Percentiles rank a stretch among this genome's conserved stretches.
Evolutionary conservation across 2,888 invertebrate species (phyloP).

Genomic region (Arrhopalites spinosus): DNA sequence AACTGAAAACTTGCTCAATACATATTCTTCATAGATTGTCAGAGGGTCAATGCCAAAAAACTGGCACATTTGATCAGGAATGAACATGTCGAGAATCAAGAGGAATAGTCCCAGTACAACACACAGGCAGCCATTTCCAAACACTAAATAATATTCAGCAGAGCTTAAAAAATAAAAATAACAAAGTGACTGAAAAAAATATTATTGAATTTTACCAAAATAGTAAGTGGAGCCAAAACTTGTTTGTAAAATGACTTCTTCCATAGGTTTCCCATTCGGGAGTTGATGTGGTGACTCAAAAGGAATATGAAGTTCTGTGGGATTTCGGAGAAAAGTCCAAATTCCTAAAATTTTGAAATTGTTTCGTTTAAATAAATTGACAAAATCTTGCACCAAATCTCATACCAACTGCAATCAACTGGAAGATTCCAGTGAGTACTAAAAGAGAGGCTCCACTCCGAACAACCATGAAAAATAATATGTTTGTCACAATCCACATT

Average conservation of each 20-base stretch:
- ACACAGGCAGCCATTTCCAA: conserved; percentile 62
- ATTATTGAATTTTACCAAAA: too few relatives aligned
- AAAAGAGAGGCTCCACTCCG: conserved; percentile 64
- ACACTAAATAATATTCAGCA: conserved; percentile 60
- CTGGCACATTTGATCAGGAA: conserved; percentile 60
- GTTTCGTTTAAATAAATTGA: too few relatives aligned
- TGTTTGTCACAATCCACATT: conserved; percentile 65
- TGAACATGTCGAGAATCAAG: conserved; percentile 61
- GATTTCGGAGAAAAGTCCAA: conserved; percentile 64
- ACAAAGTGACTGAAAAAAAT: too few relatives aligned
- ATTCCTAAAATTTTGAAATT: too few relatives aligned
- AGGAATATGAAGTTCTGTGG: conserved; percentile 63
- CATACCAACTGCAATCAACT: conserved; percentile 64
- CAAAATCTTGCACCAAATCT: too few relatives aligned
- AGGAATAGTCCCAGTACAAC: conserved; percentile 61
- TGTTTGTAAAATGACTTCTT: conserved; percentile 59
- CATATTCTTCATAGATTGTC: conserved; percentile 62
- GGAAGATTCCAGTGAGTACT: conserved; percentile 62
- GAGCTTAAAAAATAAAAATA: too few relatives aligned
- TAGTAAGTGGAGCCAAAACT: conserved; percentile 63
- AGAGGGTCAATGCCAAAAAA: conserved; percentile 65
- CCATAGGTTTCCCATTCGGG: conserved; percentile 13
- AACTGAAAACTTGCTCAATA: conserved; percentile 60
- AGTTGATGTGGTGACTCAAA: conserved; percentile 60
- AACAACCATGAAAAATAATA: conserved; percentile 64